phyloP scores from a whole-genome alignment of 2,888 invertebrate species.

The Philaethria dido region DNA sequence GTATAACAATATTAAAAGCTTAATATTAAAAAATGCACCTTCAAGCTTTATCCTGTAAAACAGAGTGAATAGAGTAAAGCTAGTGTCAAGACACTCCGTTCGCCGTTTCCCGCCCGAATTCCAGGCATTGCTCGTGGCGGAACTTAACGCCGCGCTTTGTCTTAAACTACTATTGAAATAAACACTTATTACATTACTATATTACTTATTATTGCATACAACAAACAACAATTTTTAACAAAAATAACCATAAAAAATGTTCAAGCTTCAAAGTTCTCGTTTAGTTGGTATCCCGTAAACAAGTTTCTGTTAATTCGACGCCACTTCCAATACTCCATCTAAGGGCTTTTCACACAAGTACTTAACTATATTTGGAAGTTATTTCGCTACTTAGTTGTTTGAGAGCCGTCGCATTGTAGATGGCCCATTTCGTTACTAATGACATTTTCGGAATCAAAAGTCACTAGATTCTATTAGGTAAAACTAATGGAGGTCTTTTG shows the following conservation, averaged over 20 bases:
- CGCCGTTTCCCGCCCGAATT: too few species aligned
- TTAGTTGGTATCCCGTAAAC: conserved; percentile 3
- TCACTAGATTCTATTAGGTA: conserved; percentile 21
- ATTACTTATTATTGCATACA: too few species aligned
- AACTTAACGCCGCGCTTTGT: too few species aligned
- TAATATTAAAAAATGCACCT: too few species aligned
- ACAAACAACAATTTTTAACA: too few species aligned
- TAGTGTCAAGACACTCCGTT: too few species aligned
- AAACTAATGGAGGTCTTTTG: conserved; percentile 17
- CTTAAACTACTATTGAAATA: too few species aligned
- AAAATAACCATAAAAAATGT: neutral
- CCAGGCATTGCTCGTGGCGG: too few species aligned
- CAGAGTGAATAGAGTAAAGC: too few species aligned
- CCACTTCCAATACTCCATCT: conserved; percentile 22
- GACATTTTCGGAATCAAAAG: conserved; percentile 29
- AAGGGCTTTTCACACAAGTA: conserved; percentile 30
- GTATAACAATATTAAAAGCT: too few species aligned
- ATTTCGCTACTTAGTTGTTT: conserved; percentile 33
- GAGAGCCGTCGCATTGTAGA: conserved; percentile 33
- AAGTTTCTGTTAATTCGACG: conserved; percentile 21
- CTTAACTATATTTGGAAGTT: conserved; percentile 34
- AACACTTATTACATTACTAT: too few species aligned
- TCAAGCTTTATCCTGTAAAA: too few species aligned
- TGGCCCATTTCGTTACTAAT: conserved; percentile 27
- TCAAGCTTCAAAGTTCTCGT: neutral